A percentile compares a stretch with the other conserved stretches of the same genome.
Evolutionary conservation across 2,113 vertebrate species (phyloP).

Genomic region (Gymnocephalus cernua): DNA sequence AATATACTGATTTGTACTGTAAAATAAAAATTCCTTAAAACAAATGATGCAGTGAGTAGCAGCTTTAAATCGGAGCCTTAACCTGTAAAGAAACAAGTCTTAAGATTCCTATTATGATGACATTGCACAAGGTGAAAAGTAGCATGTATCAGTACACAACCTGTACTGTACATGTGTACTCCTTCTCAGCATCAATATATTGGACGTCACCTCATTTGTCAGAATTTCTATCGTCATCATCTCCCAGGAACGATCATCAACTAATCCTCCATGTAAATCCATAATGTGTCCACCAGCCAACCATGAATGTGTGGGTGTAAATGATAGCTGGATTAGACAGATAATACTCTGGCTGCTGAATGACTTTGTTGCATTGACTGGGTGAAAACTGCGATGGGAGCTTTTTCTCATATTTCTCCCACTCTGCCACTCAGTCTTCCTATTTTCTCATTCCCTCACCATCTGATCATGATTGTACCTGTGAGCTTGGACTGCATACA

Average conservation of each 20-base stretch:
- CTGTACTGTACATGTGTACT: neutral
- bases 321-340: constrained; percentile 71
- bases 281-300: constrained; percentile 53
- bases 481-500: constrained; percentile 23
- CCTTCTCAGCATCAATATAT: neutral
- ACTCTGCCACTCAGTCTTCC: constrained; percentile 10
- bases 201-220: constrained; percentile 14
- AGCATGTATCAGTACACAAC: neutral
- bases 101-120: neutral
- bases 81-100: neutral
- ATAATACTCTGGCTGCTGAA: constrained; percentile 62
- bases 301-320: constrained; percentile 60
- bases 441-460: neutral
- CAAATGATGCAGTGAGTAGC: neutral
- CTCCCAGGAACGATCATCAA: constrained; percentile 46
- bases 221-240: constrained; percentile 29
- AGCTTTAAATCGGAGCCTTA: neutral
- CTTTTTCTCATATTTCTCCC: constrained; percentile 33
- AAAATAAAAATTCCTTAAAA: neutral
- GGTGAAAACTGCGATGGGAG: constrained; percentile 38
- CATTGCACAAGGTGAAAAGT: neutral
- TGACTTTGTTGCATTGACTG: constrained; percentile 41
- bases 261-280: constrained; percentile 68
- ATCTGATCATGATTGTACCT: constrained; percentile 29
- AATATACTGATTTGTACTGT: neutral